A percentile compares a stretch with the other conserved stretches of the same genome.
Evolutionary conservation across 2,888 invertebrate genomes (phyloP).

Genomic region (Lacanobia oleracea): DNA sequence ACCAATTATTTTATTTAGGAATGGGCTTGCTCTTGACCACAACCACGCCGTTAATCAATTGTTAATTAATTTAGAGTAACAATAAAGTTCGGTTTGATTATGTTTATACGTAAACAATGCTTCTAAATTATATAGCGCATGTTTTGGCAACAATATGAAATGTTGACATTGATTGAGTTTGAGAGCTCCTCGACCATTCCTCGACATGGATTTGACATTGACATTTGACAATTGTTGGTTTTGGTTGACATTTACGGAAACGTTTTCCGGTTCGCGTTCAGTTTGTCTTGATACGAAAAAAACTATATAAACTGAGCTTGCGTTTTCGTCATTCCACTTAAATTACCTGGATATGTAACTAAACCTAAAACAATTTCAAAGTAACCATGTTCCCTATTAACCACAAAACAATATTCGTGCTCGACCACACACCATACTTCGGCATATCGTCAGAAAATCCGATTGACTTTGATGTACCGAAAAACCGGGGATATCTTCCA

Average conservation of each 20-base stretch:
- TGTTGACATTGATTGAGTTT: no score
- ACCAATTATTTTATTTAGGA: no score
- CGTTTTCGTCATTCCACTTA: neutral
- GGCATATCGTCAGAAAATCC: constrained; percentile 95
- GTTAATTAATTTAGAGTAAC: no score
- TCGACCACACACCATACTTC: constrained; percentile 98
- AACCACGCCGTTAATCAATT: no score
- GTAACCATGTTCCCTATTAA: constrained; percentile 92
- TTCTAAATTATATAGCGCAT: no score
- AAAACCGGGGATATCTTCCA: constrained; percentile 93
- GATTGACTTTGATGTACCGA: constrained; percentile 95
- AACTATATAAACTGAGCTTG: neutral
- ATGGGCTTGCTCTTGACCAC: no score
- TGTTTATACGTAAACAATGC: no score
- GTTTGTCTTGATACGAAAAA: neutral
- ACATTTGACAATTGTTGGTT: no score
- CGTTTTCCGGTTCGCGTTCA: neutral
- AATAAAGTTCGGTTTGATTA: no score
- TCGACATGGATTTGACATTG: neutral
- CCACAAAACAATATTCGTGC: constrained; percentile 98
- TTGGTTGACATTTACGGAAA: constrained; percentile 14
- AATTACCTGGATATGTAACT: constrained; percentile 6
- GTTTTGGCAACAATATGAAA: no score
- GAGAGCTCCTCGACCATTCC: no score
- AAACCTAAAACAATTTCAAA: neutral